Base-by-base conservation (phyloP, 1,140 invertebrate genomes). In the Cyclina sinensis region DNA sequence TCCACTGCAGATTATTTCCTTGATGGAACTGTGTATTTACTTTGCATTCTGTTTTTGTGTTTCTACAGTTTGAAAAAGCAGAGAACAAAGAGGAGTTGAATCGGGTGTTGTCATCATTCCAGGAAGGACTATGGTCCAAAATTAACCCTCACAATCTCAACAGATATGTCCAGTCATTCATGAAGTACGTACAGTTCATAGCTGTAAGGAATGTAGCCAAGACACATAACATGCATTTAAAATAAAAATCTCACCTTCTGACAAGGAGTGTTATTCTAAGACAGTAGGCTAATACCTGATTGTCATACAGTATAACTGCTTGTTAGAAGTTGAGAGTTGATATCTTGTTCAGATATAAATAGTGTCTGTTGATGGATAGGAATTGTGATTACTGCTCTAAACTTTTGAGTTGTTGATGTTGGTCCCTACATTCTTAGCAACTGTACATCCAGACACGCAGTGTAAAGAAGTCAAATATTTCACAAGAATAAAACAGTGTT, bases 101-200 rank as follows among this genome's bases (percentile, higher is more conserved):
- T 89, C 97, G 97, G 85, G 97, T 98, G 68, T 97, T 98, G 90
- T 95, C 97, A 83, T 97, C 97, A 91, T 98, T 98, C 96, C 93
- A 94, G 90, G 83, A 94, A 14, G 96, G 97, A 51, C 96, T 98
- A 80, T 97, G 97, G 90, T 95, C 95, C n/a, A 97, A 97, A 81
- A 97, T 98, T 82, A 99, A 99, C 95, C 97, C 97, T 39, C 97
- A 97, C 93, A 99, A 99, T 95, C 96, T 99, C 82, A 97, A 97
- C 92, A 97, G 97, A 93, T 98, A 98, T 94, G 98, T 98, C 21
- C 97, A 97, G 92, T 97, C 97, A 37, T 98, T 98, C 95, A 97
- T 98, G 94, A 98, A 97, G 94, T 95, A 92, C 91, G 94, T 92
- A 27, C 18, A n/a, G n/a, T n/a, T n/a, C n/a, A n/a, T 59, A 11